These are phyloP conservation scores for Rallus crepitans DNA, from an alignment of 2,797 vertebrate species.

Conservation along the genomic window DNA sequence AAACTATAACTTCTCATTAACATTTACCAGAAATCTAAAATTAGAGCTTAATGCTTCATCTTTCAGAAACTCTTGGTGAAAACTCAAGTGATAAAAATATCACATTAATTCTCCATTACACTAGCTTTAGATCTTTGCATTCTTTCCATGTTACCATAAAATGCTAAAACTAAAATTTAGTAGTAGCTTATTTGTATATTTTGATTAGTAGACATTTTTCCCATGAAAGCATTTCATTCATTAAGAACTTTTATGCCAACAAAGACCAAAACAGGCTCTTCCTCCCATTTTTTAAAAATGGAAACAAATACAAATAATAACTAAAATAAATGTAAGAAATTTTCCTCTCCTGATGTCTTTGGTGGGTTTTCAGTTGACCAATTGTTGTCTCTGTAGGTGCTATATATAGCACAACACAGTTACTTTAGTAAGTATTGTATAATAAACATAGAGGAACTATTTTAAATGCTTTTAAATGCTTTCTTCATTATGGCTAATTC, in stretches of 20 bases:
- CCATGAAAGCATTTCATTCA: not conserved
- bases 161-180: not conserved
- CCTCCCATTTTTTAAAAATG: not conserved
- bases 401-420: not conserved
- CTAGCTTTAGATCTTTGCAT: not conserved
- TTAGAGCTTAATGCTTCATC: not conserved
- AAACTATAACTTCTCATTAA: not conserved
- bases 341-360: not conserved
- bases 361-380: not conserved
- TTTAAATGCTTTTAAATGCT: not conserved
- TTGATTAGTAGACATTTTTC: not conserved
- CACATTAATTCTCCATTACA: not conserved
- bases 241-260: not conserved
- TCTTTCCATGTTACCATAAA: not conserved
- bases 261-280: not conserved
- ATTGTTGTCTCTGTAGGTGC: not conserved
- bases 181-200: not conserved
- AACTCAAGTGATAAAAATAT: not conserved
- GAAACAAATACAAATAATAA: not conserved
- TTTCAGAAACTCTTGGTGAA: not conserved
- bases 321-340: not conserved
- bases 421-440: not conserved
- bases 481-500: not conserved
- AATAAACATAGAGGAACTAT: not conserved
- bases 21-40: not conserved